phyloP scores from a whole-genome alignment of 2,113 vertebrate genomes.

The Micromys minutus region DNA sequence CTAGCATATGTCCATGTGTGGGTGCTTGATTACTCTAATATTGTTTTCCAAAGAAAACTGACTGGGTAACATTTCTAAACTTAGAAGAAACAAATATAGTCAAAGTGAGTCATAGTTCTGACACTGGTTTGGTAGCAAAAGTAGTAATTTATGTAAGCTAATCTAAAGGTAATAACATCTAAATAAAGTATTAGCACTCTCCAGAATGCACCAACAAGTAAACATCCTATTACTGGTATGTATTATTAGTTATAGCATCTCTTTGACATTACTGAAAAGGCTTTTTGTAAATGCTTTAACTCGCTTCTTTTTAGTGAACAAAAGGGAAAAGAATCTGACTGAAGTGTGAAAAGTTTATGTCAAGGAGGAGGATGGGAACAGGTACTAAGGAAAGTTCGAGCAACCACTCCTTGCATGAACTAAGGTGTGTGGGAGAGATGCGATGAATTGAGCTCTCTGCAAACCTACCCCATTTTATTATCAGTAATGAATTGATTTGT shows the following conservation, averaged over 20 bases:
- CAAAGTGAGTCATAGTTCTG: slow-evolving; percentile 64
- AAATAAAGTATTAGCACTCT: slow-evolving; percentile 24
- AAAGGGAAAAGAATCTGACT: background rate
- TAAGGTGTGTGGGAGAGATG: slow-evolving; percentile 35
- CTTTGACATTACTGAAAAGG: background rate
- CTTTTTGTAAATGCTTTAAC: background rate
- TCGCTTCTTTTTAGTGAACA: background rate
- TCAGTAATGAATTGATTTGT: slow-evolving; percentile 53
- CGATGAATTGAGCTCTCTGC: slow-evolving; percentile 65
- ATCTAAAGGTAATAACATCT: slow-evolving; percentile 53
- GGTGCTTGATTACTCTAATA: background rate
- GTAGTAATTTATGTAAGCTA: slow-evolving; percentile 62
- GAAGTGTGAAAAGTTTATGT: slow-evolving; percentile 57
- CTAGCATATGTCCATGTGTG: background rate
- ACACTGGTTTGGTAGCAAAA: slow-evolving; percentile 33
- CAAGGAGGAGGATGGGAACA: slow-evolving; percentile 47
- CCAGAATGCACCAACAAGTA: background rate
- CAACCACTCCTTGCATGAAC: slow-evolving; percentile 51
- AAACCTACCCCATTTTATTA: slow-evolving; percentile 56
- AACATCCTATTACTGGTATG: background rate
- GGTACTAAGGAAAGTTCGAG: slow-evolving; percentile 58
- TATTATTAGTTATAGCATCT: slow-evolving; percentile 29
- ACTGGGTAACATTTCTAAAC: slow-evolving; percentile 54
- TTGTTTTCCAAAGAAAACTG: slow-evolving; percentile 41
- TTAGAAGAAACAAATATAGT: slow-evolving; percentile 66